Evolutionary conservation across 1,140 invertebrate genomes (phyloP).

Genomic region (Colletes gigas): DNA sequence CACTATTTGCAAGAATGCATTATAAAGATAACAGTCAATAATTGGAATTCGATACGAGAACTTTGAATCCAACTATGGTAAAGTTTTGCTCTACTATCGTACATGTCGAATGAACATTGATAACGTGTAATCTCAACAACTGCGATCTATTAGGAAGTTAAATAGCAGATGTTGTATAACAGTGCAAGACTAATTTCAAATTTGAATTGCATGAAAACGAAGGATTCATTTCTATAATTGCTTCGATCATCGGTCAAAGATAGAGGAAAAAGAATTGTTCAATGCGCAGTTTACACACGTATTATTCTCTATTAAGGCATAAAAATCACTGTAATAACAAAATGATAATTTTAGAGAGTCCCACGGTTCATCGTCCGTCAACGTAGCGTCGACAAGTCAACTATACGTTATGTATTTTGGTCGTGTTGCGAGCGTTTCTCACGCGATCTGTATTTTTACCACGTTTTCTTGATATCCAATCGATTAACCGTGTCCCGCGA

Average conservation of each 20-base stretch:
- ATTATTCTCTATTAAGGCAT: background rate
- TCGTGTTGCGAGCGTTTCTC: background rate
- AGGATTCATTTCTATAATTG: background rate
- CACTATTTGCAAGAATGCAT: no score
- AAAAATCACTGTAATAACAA: background rate
- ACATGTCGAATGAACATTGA: no score
- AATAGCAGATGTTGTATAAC: no score
- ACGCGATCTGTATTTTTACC: slow-evolving; percentile 8
- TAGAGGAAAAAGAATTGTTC: background rate
- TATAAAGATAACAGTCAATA: background rate
- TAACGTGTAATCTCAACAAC: no score
- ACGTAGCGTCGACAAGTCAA: background rate
- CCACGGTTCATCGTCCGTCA: background rate
- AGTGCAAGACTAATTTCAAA: background rate
- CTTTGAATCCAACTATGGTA: no score
- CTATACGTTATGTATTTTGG: background rate
- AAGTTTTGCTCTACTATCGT: no score
- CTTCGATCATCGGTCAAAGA: background rate
- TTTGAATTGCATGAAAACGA: background rate
- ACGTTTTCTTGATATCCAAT: background rate
- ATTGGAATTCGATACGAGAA: no score
- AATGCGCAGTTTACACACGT: no score
- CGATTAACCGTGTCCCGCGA: background rate
- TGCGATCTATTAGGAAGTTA: no score
- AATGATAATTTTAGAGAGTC: background rate